Evolutionary conservation across 1,140 invertebrate genomes (phyloP).

Genomic region (Aradophagus sp.): DNA sequence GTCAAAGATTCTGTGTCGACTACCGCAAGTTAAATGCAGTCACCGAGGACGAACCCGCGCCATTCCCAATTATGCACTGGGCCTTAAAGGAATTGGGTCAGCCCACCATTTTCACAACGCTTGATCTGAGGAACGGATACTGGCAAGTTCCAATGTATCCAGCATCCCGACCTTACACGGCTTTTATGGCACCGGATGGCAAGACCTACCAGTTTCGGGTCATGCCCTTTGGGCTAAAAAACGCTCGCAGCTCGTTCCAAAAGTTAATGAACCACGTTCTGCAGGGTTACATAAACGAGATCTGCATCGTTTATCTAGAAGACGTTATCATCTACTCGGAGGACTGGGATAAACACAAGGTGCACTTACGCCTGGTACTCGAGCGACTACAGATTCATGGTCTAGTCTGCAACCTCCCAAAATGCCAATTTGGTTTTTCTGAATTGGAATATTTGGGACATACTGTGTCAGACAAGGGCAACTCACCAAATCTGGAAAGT

Average conservation of each 20-base stretch:
- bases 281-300: slow-evolving; percentile 9
- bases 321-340: slow-evolving; percentile 20
- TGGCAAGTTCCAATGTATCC: slow-evolving; percentile 29
- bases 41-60: slow-evolving; percentile 6
- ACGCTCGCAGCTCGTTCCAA: slow-evolving; percentile 30
- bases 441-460: no score
- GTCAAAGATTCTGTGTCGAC: slow-evolving; percentile 25
- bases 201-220: slow-evolving; percentile 19
- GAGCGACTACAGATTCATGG: slow-evolving; percentile 16
- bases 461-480: not conserved
- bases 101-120: slow-evolving; percentile 1
- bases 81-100: slow-evolving; percentile 20
- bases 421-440: no score
- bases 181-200: slow-evolving; percentile 17
- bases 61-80: slow-evolving; percentile 18
- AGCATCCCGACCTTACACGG: not conserved
- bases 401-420: slow-evolving; percentile 2
- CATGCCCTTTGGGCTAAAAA: slow-evolving; percentile 23
- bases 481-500: slow-evolving; percentile 1
- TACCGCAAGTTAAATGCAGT: slow-evolving; percentile 21
- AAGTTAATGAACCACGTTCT: slow-evolving; percentile 24
- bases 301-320: slow-evolving; percentile 17
- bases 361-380: slow-evolving; percentile 3
- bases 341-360: slow-evolving; percentile 16
- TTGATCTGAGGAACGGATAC: slow-evolving; percentile 31